Base-by-base conservation (phyloP, 2,797 vertebrate species). In the Erethizon dorsatum region DNA sequence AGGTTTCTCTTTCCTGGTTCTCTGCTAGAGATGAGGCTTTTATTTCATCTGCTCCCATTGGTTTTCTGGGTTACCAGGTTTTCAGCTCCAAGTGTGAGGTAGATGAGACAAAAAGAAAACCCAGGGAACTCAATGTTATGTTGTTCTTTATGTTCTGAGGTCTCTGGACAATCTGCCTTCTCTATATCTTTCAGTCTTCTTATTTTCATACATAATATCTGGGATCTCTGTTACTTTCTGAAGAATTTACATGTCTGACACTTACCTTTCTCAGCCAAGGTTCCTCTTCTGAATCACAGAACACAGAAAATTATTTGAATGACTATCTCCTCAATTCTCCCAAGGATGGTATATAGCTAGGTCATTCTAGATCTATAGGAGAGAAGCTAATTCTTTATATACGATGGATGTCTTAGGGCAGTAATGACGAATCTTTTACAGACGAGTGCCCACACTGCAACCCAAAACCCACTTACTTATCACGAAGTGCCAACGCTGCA, bases 101-200 rank as follows among this genome's bases (percentile, higher is more conserved):
- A 88, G 14, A 93, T 37, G 41, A 95, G 24, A 37, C 79, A 78
- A 97, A 93, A 95, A 83, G 18, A 88, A 96, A 91, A 85, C 18
- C 37, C 22, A 91, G 47, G n/a, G 20, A 96, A 83, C 28, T 83
- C 63, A 80, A 2, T 50, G 41, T 5, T 13, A 92, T 11, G 3
- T 61, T 37, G 45, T 45, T 80, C 14, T 26, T 87, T 13, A 90
- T 37, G 37, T 93, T 83, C 45, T 37, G 10, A 86, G 24, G 6
- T 77, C 1, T 12, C 20, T 78, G 89, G 37, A 90, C 6, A 71
- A 28, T 80, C 15, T 95, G 57, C 6, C n/a, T 77, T 88, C 37
- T 91, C 47, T 87, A 26, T 6, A 91, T 9, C 4, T 87, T 85
- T 86, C 26, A 87, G 63, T 75, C 50, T 52, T 77, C 52, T 52